Conservation (phyloP, 2,888 invertebrate species). For the Agrotis ipsilon region DNA sequence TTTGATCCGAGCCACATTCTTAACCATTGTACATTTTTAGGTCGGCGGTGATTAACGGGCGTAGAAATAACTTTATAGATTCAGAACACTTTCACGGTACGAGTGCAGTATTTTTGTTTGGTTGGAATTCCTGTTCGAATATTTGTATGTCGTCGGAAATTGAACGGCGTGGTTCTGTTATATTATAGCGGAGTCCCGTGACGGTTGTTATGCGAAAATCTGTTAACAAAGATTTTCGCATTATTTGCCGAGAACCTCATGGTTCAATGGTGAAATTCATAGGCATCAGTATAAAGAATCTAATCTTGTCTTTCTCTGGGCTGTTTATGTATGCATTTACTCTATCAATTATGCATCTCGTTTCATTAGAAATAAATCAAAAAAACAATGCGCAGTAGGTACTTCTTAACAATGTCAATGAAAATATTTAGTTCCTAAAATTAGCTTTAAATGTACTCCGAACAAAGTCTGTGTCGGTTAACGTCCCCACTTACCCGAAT, state of each 20-base stretch:
- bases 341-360: neutral
- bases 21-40: constrained; percentile 75
- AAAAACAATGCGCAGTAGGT: too few species aligned
- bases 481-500: constrained; percentile 65
- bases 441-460: constrained; percentile 48
- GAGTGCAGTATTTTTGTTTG: constrained; percentile 51
- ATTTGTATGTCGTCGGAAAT: constrained; percentile 23
- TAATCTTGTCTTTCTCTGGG: neutral
- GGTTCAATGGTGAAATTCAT: too few species aligned
- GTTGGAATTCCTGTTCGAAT: constrained; percentile 43
- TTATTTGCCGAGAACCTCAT: too few species aligned
- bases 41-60: constrained; percentile 72
- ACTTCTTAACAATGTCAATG: neutral
- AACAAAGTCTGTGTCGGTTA: constrained; percentile 57
- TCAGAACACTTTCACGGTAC: constrained; percentile 51
- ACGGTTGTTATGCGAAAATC: neutral
- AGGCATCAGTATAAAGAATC: too few species aligned
- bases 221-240: neutral
- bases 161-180: constrained; percentile 19
- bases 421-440: constrained; percentile 26
- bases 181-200: neutral
- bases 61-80: constrained; percentile 75
- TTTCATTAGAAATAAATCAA: neutral
- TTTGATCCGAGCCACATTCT: constrained; percentile 79
- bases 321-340: neutral